Base-by-base conservation (phyloP, 2,888 invertebrate genomes). In the Parthenolecanium corni region DNA sequence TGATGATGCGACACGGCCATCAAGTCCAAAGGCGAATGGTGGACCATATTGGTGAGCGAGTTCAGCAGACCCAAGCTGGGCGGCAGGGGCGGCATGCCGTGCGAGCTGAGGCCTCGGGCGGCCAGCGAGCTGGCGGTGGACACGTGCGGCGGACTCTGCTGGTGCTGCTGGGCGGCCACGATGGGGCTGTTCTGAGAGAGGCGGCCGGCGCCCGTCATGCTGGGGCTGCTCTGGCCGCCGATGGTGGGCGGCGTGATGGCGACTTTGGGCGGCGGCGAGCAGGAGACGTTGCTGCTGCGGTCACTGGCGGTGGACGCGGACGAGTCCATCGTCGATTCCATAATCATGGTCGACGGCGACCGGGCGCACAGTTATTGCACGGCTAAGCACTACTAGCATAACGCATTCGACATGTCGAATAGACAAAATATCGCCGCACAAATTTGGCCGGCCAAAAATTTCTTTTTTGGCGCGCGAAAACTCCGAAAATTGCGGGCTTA, bases 1-100 rank as follows among this genome's bases (percentile, higher is more conserved):
- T 83, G 82, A 73, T 89, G 89, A 70, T 85, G 85, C 68, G 85
- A 85, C 40, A 84, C 85, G 68, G 89, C 89, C 83, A 89, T 86
- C 72, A 89, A 80, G 71, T 89, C 86, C 69, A 89, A 77, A 67
- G 89, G 89, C 68, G 81, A 82, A 74, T 86, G 86, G 75, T 85
- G 86, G 76, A 84, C 82, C 72, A 80, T 75, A 71, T 85, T 80
- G 38, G 79, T 80, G 72, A 89, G 76, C 64, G 88, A 87, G 71
- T 88, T 88, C 71, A 90, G 79, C 70, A 90, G 79, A 40, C 89
- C 89, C 68, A 89, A 78, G 38, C 88, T 86, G 63, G 89, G 89
- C 71, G 88, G 87, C 73, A 90, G 77, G 40, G 64, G 66, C 47
- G 66, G 67, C 64, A 67, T 66, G 36, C 67, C 68, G 64, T 66